phyloP scores from a whole-genome alignment of 2,113 vertebrate genomes.

The Ptychochromis oligacanthus region DNA sequence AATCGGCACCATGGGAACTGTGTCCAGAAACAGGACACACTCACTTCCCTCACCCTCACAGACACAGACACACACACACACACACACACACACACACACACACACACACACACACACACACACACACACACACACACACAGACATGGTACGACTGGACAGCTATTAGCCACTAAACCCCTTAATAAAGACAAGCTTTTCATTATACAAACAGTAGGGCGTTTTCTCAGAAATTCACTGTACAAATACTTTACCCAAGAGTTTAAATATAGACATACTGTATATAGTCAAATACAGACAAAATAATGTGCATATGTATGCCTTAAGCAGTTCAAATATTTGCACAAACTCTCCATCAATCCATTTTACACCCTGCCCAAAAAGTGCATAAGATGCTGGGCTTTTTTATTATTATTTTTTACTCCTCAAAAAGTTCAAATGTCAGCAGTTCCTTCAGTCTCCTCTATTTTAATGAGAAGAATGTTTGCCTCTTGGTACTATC shows the following conservation, averaged over 20 bases:
- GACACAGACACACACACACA: background rate
- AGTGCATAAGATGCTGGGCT: background rate
- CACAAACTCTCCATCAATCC: constrained; percentile 1
- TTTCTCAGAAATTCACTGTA: constrained; percentile 27
- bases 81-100: background rate
- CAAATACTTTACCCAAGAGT: constrained; percentile 42
- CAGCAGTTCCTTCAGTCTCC: background rate
- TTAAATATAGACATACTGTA: constrained; percentile 36
- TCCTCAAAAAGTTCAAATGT: background rate
- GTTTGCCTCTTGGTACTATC: constrained; percentile 24
- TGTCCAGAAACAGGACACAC: constrained; percentile 42
- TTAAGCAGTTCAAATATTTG: constrained; percentile 45
- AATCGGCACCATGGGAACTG: constrained; percentile 47
- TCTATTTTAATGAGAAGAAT: background rate
- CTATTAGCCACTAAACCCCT: constrained; percentile 28
- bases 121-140: background rate
- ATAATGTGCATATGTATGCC: background rate
- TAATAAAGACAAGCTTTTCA: constrained; percentile 19
- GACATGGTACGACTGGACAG: background rate
- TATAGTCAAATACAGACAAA: background rate
- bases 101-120: background rate
- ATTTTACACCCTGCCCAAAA: constrained; percentile 4
- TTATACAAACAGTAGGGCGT: constrained; percentile 50
- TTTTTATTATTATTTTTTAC: background rate
- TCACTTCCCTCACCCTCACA: constrained; percentile 9